phyloP scores from a whole-genome alignment of 2,797 vertebrate genomes.

The Chlorospingus semifuscus region DNA sequence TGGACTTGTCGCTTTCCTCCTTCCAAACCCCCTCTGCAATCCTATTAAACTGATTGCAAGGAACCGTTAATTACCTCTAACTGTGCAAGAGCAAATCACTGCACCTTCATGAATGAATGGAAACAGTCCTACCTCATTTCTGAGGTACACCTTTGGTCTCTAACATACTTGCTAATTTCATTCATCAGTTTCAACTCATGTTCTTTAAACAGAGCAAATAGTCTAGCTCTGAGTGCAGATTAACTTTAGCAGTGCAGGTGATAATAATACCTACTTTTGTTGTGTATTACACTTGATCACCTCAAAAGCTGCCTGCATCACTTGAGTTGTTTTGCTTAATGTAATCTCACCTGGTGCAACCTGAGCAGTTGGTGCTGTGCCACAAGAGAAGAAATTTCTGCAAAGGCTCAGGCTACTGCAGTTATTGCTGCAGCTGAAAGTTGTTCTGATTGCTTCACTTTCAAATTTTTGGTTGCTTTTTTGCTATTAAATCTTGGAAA shows the following conservation, averaged over 20 bases:
- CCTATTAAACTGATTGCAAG: not conserved
- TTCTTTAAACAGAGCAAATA: not conserved
- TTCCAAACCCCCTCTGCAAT: not conserved
- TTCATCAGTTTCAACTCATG: not conserved
- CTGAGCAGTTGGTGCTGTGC: not conserved
- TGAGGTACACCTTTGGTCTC: not conserved
- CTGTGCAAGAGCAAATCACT: not conserved
- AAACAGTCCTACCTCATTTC: not conserved
- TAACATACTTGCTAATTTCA: not conserved
- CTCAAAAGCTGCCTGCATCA: not conserved
- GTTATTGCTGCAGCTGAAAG: not conserved
- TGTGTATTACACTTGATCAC: not conserved
- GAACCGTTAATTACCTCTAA: not conserved
- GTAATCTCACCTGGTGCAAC: not conserved
- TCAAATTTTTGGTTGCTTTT: not conserved
- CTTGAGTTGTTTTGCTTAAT: not conserved
- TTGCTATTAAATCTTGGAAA: slow-evolving; percentile 11
- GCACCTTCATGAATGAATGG: not conserved
- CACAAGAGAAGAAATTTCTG: not conserved
- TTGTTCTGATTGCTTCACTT: not conserved
- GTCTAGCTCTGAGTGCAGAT: not conserved
- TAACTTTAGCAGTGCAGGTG: not conserved
- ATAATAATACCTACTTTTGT: not conserved
- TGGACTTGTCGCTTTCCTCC: not conserved
- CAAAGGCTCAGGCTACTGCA: not conserved